Base-by-base conservation (phyloP, 2,113 vertebrate species). In the Empidonax traillii region DNA sequence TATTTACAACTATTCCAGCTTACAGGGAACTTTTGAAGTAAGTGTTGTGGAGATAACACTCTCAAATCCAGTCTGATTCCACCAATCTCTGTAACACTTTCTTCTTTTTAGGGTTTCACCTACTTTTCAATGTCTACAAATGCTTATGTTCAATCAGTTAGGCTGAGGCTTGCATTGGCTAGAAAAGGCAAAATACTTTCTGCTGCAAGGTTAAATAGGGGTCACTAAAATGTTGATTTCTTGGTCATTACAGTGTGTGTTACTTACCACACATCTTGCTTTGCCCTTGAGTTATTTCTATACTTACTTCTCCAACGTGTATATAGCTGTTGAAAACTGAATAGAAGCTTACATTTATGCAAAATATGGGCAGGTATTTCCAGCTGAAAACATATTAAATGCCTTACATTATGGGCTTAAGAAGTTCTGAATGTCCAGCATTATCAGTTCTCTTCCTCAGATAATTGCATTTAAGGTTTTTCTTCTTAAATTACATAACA, bases 401-500 rank as follows among this genome's bases (percentile, higher is more conserved):
- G 21, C 46, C 59, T 87, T 93, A 39, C 44, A 51, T 28, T 87
- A 63, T 77, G 39, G 28, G 39, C 12, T 81, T 96, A 71, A 74
- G 62, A 68, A 31, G 12, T 94, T 94, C 53, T 82, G 20, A 35
- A 39, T 79, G 12, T 73, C 11, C 8, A 89, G 49, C 8, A 5
- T 87, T 78, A 93, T 17, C 10, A 79, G 14, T 85, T 86, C 37
- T 93, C 33, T 95, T 87, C 28, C 43, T 82, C 80, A 61, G 61
- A 80, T 85, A 94, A 95, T 89, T 89, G 44, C 56, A 77, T 81
- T 90, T 91, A 92, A 85, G 43, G n/a, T 10, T 96, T 95, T 93
- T 86, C 63, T 91, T 39, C 46, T 84, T 84, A 71, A 94, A 77
- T 95, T 89, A 10, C 44, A 46, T 66, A 89, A 46, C 53, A 94